Conservation (phyloP, 2,113 vertebrate species). For the Equus przewalskii region DNA sequence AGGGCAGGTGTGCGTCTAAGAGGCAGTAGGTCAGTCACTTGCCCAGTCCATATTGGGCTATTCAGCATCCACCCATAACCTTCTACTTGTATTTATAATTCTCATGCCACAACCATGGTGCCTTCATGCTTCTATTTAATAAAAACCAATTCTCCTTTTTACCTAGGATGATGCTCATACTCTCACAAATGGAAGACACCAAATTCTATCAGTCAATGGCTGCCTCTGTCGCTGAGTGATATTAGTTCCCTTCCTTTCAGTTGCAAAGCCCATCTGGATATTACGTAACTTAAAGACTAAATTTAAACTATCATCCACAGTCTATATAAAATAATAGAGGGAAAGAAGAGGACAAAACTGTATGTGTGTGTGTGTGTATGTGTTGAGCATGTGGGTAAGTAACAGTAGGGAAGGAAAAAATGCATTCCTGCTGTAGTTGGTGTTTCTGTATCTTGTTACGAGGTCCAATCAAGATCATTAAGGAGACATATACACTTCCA, state of each 20-base stretch:
- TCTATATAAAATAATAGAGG: not conserved
- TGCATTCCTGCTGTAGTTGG: not conserved
- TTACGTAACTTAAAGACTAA: not conserved
- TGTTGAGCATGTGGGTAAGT: not conserved
- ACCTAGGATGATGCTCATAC: not conserved
- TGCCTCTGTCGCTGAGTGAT: not conserved
- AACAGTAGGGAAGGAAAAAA: not conserved
- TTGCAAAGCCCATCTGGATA: not conserved
- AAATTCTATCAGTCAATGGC: not conserved
- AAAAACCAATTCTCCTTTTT: not conserved
- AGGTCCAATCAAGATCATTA: not conserved
- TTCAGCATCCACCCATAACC: not conserved
- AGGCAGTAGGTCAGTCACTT: not conserved
- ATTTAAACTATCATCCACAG: not conserved
- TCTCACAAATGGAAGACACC: not conserved
- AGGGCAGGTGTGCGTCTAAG: not conserved
- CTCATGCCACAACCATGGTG: not conserved
- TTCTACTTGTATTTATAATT: not conserved
- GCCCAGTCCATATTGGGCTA: no score
- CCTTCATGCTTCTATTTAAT: not conserved
- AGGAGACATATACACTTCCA: not conserved
- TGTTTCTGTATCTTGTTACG: not conserved
- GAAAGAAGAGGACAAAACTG: not conserved
- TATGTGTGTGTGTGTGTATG: not conserved
- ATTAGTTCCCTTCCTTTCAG: not conserved